Conservation (phyloP, 2,888 invertebrate species). For the Heteromyza rotundicornis region DNA sequence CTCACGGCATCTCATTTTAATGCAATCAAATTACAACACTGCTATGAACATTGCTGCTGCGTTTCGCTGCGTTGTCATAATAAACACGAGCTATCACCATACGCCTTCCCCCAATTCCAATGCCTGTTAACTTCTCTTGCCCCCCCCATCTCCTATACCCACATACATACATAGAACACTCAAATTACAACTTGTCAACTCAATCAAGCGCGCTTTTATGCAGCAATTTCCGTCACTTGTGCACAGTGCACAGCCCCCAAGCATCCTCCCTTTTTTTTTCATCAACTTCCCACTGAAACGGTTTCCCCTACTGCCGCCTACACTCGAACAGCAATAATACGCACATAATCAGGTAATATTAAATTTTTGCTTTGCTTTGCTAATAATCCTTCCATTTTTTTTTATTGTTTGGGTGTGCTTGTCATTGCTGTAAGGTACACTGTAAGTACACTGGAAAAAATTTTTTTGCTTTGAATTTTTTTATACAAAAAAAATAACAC, state of each 20-base stretch:
- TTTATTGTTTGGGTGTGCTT: neutral
- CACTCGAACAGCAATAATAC: slow-evolving; percentile 34
- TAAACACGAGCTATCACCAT: neutral
- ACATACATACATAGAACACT: slow-evolving; percentile 9
- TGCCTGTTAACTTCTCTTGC: neutral
- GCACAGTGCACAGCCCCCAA: slow-evolving; percentile 17
- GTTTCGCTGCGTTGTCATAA: neutral
- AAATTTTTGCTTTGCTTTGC: slow-evolving; percentile 33
- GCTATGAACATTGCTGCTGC: no score
- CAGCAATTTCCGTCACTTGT: slow-evolving; percentile 56
- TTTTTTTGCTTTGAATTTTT: no score
- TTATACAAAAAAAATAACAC: no score
- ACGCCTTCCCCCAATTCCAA: neutral
- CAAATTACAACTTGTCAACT: slow-evolving; percentile 59
- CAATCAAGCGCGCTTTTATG: slow-evolving; percentile 58
- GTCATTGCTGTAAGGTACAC: neutral
- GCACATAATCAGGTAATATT: slow-evolving; percentile 52
- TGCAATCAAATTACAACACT: slow-evolving; percentile 23
- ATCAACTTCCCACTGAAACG: neutral
- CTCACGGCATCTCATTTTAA: slow-evolving; percentile 23
- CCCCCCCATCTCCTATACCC: neutral
- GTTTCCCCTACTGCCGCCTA: neutral
- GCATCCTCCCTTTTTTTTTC: neutral
- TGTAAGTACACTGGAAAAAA: no score
- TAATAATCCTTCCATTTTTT: neutral